Evolutionary conservation across 1,140 invertebrate genomes (phyloP), one percentile per base, ranked within the genome.

Genomic region (Drosophila setifemur): DNA sequence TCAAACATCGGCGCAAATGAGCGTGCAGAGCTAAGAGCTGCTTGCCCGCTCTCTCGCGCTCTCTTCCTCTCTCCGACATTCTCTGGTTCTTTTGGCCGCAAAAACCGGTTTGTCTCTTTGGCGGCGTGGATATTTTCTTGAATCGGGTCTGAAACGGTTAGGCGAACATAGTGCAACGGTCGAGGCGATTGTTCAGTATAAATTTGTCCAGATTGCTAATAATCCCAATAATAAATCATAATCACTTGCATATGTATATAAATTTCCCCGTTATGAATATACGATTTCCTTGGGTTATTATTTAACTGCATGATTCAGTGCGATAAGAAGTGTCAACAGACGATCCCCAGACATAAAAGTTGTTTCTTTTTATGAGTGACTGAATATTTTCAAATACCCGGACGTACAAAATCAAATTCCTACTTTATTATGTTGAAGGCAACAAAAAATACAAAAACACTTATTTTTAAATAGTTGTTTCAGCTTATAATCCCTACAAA

Each of bases 111-210:
- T 49, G 9, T 18, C 31, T 28, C 14, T 45, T 25, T 37, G 31
- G 14, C 33, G 14, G 9, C n/a, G 12, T 21, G 25, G 35, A 37
- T 23, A 52, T 40, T 40, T 54, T 54, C 21, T 60, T 19, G 26
- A 68, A 69, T 29, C 61, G 63, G 63, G 9, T 67, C 16, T 11
- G 23, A 57, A 70, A 25, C 67, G 67, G 63, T 42, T 42, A 16
- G 11, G 5, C 11, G 19, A 25, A 19, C 28, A 43, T 33, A 16
- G 9, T 18, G 33, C 48, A 40, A 4, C 23, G 14, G 2, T 19
- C 16, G 14, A 26, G 11, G 14, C 19, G 28, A 7, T 16, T 37
- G 16, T 44, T 42, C 19, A 53, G 29, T 44, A 12, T 7, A n/a
- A 37, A 45, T 37, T 21, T 21, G 14, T 23, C 21, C 5, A 23